Conservation (phyloP, 1,140 invertebrate genomes). For the Cydia strobilella region DNA sequence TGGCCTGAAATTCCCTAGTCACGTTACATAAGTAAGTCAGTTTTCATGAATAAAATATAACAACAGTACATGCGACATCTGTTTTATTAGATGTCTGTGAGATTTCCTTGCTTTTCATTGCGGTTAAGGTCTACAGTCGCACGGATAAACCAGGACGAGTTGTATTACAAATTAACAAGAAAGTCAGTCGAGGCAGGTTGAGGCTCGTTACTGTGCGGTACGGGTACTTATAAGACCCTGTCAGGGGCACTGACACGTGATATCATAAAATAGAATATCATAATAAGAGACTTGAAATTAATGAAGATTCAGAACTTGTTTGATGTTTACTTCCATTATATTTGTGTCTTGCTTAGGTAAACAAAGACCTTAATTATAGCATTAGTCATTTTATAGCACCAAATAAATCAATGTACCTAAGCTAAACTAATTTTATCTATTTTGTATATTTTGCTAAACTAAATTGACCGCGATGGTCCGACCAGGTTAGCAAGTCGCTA, state of each 20-base stretch:
- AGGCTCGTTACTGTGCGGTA: constrained; percentile 48
- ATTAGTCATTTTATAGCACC: background rate
- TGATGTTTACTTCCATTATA: constrained; percentile 4
- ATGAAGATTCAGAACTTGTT: background rate
- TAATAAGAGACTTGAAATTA: background rate
- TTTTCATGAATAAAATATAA: no score
- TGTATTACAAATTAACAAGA: constrained; percentile 70
- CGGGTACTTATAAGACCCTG: constrained; percentile 8
- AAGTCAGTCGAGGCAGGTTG: constrained; percentile 65
- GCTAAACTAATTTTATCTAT: no score
- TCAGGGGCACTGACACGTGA: constrained; percentile 30
- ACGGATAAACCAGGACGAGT: constrained; percentile 44
- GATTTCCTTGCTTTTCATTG: constrained; percentile 37
- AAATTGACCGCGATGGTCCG: no score
- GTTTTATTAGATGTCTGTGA: background rate
- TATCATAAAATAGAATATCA: background rate
- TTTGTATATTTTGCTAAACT: no score
- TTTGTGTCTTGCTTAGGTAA: background rate
- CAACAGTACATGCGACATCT: background rate
- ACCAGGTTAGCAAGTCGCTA: no score
- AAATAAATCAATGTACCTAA: background rate
- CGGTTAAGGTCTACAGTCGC: constrained; percentile 48
- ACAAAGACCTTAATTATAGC: background rate
- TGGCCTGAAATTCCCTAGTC: no score
- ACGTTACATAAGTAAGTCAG: no score